Conservation (phyloP, 1,140 invertebrate species). For the Ceratosolen solmsi region DNA sequence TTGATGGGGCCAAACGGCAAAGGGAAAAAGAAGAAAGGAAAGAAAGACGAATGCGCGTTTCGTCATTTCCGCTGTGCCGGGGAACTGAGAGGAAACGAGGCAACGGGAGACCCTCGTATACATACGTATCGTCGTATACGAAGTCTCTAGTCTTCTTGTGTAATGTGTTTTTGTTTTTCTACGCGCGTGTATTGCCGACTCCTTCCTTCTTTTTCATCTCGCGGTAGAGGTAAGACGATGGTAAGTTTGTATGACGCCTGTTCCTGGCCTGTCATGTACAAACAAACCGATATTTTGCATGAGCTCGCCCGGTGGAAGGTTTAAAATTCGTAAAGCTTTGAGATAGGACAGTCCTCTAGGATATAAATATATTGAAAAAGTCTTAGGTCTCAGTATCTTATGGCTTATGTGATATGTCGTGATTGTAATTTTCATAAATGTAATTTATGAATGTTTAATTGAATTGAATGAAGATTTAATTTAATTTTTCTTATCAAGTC, state of each 20-base stretch:
- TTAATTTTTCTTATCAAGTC: too few species aligned
- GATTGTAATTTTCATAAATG: too few species aligned
- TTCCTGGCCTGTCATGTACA: neutral
- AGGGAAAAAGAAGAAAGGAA: neutral
- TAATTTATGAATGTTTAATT: too few species aligned
- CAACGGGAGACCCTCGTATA: slow-evolving; percentile 25
- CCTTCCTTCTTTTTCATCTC: neutral
- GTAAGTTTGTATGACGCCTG: neutral
- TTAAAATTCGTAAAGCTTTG: too few species aligned
- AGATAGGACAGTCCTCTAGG: too few species aligned
- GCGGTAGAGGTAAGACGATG: neutral
- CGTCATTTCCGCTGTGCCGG: slow-evolving; percentile 49
- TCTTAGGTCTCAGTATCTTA: too few species aligned
- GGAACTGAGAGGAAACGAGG: slow-evolving; percentile 30
- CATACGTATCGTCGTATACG: neutral
- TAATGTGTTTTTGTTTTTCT: slow-evolving; percentile 32
- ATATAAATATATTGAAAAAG: too few species aligned
- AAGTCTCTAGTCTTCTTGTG: neutral
- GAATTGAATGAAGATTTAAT: too few species aligned
- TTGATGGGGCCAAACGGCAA: slow-evolving; percentile 13
- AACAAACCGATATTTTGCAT: neutral
- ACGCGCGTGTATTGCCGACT: too few species aligned
- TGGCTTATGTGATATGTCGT: too few species aligned
- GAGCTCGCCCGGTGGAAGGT: too few species aligned
- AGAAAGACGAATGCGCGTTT: slow-evolving; percentile 14